These are phyloP conservation scores for Diplolepis rosae DNA, from an alignment of 2,888 invertebrate genomes.

Conservation along the genomic window DNA sequence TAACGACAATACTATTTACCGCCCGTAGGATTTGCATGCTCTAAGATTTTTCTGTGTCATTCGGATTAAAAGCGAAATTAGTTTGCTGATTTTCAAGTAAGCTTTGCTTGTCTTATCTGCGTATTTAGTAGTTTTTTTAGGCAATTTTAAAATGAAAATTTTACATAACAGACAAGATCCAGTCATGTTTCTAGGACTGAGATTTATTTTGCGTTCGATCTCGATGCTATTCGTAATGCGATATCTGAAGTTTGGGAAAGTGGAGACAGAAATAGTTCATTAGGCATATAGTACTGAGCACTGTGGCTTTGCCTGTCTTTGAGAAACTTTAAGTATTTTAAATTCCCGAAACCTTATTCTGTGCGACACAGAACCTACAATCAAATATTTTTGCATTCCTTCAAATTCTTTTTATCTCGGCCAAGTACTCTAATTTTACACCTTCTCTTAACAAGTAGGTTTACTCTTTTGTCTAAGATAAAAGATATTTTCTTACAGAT, in stretches of 20 bases:
- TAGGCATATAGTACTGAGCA: constrained; percentile 57
- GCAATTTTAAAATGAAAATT: constrained; percentile 31
- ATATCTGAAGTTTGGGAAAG: constrained; percentile 51
- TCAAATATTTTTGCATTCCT: not conserved
- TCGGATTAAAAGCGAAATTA: not conserved
- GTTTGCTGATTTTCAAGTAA: constrained; percentile 33
- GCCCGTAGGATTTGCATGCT: constrained; percentile 28
- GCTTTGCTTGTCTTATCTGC: constrained; percentile 21
- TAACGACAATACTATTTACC: constrained; percentile 58
- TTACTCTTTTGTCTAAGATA: not conserved
- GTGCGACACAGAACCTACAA: constrained; percentile 4
- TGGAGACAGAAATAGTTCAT: constrained; percentile 61
- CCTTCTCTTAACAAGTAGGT: not conserved
- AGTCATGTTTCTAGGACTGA: constrained; percentile 31
- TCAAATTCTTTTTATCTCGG: not conserved
- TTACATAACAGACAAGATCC: constrained; percentile 1
- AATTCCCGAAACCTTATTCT: too few species aligned
- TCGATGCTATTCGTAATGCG: constrained; percentile 56
- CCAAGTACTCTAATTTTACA: constrained; percentile 6
- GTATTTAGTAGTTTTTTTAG: constrained; percentile 31
- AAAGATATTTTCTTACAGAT: too few species aligned
- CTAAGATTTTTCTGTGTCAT: constrained; percentile 14
- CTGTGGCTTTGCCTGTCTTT: constrained; percentile 60
- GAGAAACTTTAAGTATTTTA: not conserved
- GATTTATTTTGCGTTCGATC: constrained; percentile 52